Base-by-base conservation (phyloP, 2,113 vertebrate species). In the Pterocles gutturalis region DNA sequence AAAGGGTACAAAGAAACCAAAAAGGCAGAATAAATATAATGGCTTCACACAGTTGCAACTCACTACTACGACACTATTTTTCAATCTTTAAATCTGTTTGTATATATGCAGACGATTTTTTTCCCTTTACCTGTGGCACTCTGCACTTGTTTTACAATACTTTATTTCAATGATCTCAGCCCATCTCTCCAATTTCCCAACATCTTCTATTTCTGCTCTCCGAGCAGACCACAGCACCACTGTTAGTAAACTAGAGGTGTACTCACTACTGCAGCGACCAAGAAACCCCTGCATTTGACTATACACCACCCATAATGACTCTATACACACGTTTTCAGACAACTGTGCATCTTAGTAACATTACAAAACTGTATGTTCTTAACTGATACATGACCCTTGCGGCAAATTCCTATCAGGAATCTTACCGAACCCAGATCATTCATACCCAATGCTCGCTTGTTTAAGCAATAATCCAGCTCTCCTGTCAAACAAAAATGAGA, bases 191-290 rank as follows among this genome's bases (percentile, higher is more conserved):
- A 4, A 2, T n/a, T 66, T 71, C 17, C 53, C 62, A 46, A 1
- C 25, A 34, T 5, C 51, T 48, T 34, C 36, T 7, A 34, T 33
- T 5, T 25, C 46, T 60, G 48, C 43, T 55, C 48, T 24, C 62
- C 64, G 34, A 14, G 38, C 49, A 51, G 46, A 28, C 2, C 31
- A 36, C 70, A 67, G 83, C 3, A 51, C 71, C 7, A 4, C 1
- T 1, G 0, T 0, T 28, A 22, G 80, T 33, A 69, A 54, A 17
- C 19, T 7, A 43, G 43, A 88, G 17, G 17, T 21, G 20, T 1
- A 6, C 48, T 46, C 61, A 61, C 65, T 43, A 15, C 54, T 46
- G 46, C 36, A 43, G 65, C 3, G 11, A 60, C 72, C 72, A 22
- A 29, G 43, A 69, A 79, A 9, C 19, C n/a, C 55, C 17, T 5